Evolutionary conservation across 35 echinoderm and acorn worm genomes (phyloP).

Genomic region (Diadema setosum): DNA sequence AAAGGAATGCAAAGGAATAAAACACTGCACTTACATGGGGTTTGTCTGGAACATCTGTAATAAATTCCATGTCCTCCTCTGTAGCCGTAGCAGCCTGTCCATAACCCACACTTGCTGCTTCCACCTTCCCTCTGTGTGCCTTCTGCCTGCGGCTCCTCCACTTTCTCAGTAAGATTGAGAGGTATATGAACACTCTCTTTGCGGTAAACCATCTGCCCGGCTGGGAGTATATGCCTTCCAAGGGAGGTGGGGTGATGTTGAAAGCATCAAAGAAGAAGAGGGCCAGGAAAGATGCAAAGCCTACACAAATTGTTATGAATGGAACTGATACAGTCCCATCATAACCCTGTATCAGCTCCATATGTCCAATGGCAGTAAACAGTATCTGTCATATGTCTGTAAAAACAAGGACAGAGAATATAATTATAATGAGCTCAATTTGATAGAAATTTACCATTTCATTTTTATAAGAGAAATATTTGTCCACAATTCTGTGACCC

Average conservation of each 20-base stretch:
- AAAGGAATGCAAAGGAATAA: too few species aligned
- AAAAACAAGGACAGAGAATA: too few species aligned
- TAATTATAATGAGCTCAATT: too few species aligned
- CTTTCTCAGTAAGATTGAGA: neutral
- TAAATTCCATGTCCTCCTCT: constrained; percentile 7
- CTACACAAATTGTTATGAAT: neutral
- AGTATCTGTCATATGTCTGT: too few species aligned
- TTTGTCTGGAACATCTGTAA: neutral
- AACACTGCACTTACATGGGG: constrained; percentile 1
- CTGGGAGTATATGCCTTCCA: constrained; percentile 2
- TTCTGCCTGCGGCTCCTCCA: neutral
- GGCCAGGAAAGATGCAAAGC: neutral
- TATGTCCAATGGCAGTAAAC: too few species aligned
- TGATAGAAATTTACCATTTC: too few species aligned
- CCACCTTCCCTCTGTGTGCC: neutral
- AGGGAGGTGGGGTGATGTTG: neutral
- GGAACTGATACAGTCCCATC: neutral
- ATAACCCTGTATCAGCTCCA: too few species aligned
- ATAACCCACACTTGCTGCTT: neutral
- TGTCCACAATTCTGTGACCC: too few species aligned
- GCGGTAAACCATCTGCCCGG: neutral
- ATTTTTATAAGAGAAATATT: too few species aligned
- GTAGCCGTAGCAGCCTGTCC: neutral
- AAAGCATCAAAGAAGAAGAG: neutral
- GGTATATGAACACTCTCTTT: neutral